Evolutionary conservation across 1,140 invertebrate species (phyloP).

Genomic region (Trinorchestia longiramus): DNA sequence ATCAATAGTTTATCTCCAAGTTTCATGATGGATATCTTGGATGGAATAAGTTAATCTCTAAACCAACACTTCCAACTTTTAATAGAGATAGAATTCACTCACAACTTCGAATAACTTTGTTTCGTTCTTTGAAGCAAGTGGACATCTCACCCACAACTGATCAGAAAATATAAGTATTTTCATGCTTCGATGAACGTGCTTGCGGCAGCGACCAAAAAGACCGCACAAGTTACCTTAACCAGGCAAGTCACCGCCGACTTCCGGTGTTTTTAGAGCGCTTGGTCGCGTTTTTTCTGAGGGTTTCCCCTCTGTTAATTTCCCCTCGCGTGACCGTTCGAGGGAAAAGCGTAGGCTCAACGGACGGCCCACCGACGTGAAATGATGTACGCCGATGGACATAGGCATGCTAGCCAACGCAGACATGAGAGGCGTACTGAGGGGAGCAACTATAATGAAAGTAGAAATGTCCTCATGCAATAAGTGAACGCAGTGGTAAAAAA

Average conservation of each 20-base stretch:
- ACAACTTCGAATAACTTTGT: not conserved
- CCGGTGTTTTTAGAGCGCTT: not conserved
- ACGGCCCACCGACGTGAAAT: not conserved
- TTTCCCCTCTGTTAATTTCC: conserved; percentile 29
- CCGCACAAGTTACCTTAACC: not conserved
- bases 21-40: too few relatives aligned
- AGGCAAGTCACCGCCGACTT: not conserved
- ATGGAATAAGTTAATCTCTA: too few relatives aligned
- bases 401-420: not conserved
- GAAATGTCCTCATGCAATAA: not conserved
- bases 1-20: too few relatives aligned
- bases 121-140: not conserved
- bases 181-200: not conserved
- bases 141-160: not conserved
- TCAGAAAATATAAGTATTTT: not conserved
- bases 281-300: not conserved
- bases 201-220: not conserved
- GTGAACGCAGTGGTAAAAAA: not conserved
- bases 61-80: too few relatives aligned
- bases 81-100: not conserved
- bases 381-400: not conserved
- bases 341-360: not conserved
- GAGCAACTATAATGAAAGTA: not conserved
- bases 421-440: conserved; percentile 74
- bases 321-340: conserved; percentile 20